A percentile compares a stretch with the other conserved stretches of the same genome.
phyloP scores from a whole-genome alignment of 1,140 invertebrate genomes.

The Rhagoletis pomonella region DNA sequence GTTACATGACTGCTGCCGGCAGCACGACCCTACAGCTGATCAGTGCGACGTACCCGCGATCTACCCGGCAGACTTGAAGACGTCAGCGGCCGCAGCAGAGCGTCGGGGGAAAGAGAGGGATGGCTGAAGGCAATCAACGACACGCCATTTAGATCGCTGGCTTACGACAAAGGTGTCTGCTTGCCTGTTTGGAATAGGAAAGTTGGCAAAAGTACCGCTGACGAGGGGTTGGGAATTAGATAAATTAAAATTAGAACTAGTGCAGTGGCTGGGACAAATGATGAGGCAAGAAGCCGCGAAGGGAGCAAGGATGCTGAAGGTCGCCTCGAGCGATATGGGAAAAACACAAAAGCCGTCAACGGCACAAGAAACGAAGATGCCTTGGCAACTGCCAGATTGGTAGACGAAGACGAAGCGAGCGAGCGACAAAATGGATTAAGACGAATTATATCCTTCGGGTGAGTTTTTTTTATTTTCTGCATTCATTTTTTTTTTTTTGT shows the following conservation, averaged over 20 bases:
- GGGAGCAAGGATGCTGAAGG: conserved; percentile 29
- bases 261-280: conserved; percentile 58
- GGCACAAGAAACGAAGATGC: conserved; percentile 7
- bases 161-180: conserved; percentile 60
- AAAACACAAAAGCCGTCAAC: background rate
- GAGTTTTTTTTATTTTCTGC: background rate
- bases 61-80: conserved; percentile 34
- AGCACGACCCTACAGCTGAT: background rate
- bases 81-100: background rate
- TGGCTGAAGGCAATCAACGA: background rate
- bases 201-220: background rate
- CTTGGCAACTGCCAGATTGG: conserved; percentile 12
- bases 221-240: conserved; percentile 54
- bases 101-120: background rate
- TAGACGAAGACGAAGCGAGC: conserved; percentile 1
- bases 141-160: conserved; percentile 1
- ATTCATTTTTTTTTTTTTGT: background rate
- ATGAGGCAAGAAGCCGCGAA: conserved; percentile 21
- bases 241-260: conserved; percentile 73
- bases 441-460: conserved; percentile 32
- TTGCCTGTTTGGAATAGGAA: conserved; percentile 59
- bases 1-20: background rate
- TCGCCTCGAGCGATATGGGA: conserved; percentile 53
- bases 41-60: background rate
- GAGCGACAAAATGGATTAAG: conserved; percentile 54